Base-by-base conservation (phyloP, 2,797 vertebrate species). In the Graptemys geographica region DNA sequence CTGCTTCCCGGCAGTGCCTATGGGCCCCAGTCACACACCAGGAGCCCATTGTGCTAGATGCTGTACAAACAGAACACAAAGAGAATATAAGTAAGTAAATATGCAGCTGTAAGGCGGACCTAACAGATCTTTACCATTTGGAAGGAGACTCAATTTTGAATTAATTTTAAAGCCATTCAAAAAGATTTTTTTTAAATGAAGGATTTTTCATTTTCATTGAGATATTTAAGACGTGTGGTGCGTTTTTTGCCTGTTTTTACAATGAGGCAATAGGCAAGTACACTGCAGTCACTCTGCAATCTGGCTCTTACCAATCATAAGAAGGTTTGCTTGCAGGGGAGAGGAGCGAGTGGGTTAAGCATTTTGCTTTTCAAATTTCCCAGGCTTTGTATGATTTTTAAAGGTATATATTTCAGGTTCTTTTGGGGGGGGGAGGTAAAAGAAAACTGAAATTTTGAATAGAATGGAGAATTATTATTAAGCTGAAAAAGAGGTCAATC, bases 61-160 rank as follows among this genome's bases (percentile, higher is more conserved):
- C 31, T 1, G 2, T 47, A 84, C 0, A 0, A 91, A 94, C 76
- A 92, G 9, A 51, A 84, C 0, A 0, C 88, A 94, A 82, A 92
- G 33, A 96, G 88, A 27, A 88, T 88, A 27, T 41, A 90, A 33
- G 85, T 41, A 90, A 33, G 85, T 41, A 94, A 94, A 87, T 59
- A 15, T 47, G 76, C 47, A 95, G 51, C 62, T 93, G 41, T 82
- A 69, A 65, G 11, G 81, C 23, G 78, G 52, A 56, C 47, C 59
- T 83, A 92, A 53, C 37, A 88, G 78, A 84, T 27, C 11, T n/a
- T 49, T 25, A 65, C 15, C 11, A 83, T 21, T 72, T 3, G 8
- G 28, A 86, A 57, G 41, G 76, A 79, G 9, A 13, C 4, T 72
- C 82, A 9, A 74, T 41, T 93, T 53, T 89, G 79, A 89, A 79